Conservation (phyloP, 1,140 invertebrate species). For the Oryzaephilus surinamensis region DNA sequence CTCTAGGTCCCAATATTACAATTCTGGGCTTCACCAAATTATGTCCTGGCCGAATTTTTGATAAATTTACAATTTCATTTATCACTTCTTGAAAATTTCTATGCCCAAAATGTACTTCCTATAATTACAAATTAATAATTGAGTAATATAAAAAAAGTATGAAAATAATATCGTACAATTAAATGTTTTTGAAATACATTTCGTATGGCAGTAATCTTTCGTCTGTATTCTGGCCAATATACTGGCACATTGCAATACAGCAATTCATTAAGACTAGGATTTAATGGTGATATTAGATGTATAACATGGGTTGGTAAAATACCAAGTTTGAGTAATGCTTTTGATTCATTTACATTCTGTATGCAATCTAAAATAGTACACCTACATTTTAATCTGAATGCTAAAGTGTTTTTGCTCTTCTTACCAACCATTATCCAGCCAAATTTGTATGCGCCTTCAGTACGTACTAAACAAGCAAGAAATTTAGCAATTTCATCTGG, state of each 20-base stretch:
- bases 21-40: slow-evolving; percentile 35
- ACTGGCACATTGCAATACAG: slow-evolving; percentile 27
- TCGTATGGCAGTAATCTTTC: slow-evolving; percentile 22
- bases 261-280: slow-evolving; percentile 24
- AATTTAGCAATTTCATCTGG: slow-evolving; percentile 12
- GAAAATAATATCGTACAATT: slow-evolving; percentile 12
- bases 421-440: slow-evolving; percentile 28
- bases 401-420: background rate
- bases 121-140: background rate
- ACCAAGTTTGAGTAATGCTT: slow-evolving; percentile 34
- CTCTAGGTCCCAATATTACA: slow-evolving; percentile 39
- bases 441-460: slow-evolving; percentile 27
- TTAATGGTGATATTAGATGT: slow-evolving; percentile 34
- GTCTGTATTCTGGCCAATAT: slow-evolving; percentile 27
- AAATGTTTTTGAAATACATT: slow-evolving; percentile 26
- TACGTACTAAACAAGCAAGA: slow-evolving; percentile 16
- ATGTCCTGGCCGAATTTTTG: slow-evolving; percentile 17
- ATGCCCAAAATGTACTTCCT: slow-evolving; percentile 25
- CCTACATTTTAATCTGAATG: background rate
- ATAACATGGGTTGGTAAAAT: slow-evolving; percentile 42
- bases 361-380: slow-evolving; percentile 32
- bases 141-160: slow-evolving; percentile 1
- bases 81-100: slow-evolving; percentile 18
- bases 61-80: slow-evolving; percentile 19
- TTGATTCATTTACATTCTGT: slow-evolving; percentile 37